phyloP scores from a whole-genome alignment of 2,888 invertebrate species.

The Frankliniella intonsa region DNA sequence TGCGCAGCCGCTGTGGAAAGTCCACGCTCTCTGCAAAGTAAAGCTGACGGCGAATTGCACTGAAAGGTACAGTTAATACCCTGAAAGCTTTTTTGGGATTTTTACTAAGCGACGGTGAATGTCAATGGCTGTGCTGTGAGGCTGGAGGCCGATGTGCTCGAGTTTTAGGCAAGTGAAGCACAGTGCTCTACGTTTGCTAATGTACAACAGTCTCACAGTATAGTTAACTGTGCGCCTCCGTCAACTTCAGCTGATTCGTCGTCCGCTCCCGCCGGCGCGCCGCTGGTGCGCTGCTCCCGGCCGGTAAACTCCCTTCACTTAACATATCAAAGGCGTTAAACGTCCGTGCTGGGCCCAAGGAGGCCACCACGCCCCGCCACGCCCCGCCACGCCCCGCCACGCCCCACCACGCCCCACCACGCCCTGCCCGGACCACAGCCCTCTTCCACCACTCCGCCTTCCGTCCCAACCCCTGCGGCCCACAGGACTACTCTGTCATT shows the following conservation, averaged over 20 bases:
- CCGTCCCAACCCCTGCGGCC: not conserved
- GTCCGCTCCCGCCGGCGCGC: not conserved
- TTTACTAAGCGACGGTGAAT: too few species aligned
- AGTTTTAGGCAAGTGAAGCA: too few species aligned
- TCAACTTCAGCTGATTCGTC: not conserved
- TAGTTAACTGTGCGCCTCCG: not conserved
- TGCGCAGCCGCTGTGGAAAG: too few species aligned
- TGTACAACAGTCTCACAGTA: not conserved
- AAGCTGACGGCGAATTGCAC: too few species aligned
- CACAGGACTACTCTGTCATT: not conserved
- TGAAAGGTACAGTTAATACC: too few species aligned
- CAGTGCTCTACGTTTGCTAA: not conserved
- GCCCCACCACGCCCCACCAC: too few species aligned
- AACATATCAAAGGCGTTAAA: slow-evolving; percentile 11
- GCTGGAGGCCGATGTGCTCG: not conserved
- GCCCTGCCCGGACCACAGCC: too few species aligned
- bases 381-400: too few species aligned
- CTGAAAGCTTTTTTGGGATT: too few species aligned
- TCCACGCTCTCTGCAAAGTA: too few species aligned
- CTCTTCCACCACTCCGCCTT: not conserved
- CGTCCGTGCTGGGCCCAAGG: not conserved
- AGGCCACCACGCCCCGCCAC: too few species aligned
- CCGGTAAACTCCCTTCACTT: not conserved
- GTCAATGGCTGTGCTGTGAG: too few species aligned
- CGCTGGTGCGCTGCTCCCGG: not conserved